Evolutionary conservation across 2,888 invertebrate species (phyloP), one percentile per base, ranked within the genome.

Genomic region (Ophion slaviceki): DNA sequence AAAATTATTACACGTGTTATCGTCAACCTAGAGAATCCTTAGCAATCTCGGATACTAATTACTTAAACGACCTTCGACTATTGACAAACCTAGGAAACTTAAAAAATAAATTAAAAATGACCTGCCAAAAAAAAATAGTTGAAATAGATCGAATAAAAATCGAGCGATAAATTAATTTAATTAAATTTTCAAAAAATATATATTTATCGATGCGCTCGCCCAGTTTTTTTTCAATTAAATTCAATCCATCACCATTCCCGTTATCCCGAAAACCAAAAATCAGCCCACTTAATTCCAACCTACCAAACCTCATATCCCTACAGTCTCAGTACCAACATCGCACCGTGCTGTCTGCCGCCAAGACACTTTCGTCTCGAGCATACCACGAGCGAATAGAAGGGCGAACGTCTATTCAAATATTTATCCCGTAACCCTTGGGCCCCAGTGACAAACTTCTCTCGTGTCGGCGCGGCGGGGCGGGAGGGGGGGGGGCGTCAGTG

Each of bases 401-500:
- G 40, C 53, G 2, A 53, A 10, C 57, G 24, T 61, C 76, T 24
- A 76, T 82, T 71, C 59, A n/a, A 62, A 76, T 53, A 57, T 59
- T 79, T n/a, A 53, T 53, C 14, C 59, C 36, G 20, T 17, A 71
- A 64, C 47, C 59, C 67, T 64, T 61, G 7, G 36, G 7, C 59
- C 70, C 66, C 28, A 36, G 77, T 8, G 40, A 80, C 62, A 36
- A 57, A 17, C 40, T 40, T 40, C 40, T 40, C 40, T 5, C 40
- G 8, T 40, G 40, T 40, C 24, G 7, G 8, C 2, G 20, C 20
- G 2, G 20, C 8, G 61, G 24, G 61, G 20, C 45, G 66, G 70
- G 62, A 7, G 17, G 74, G 77, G 36, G 75, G 59, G 20, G 47
- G 67, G 32, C 61, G 53, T 5, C 17, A 74, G 64, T 77, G 84